These are phyloP conservation scores for Orthosia cruda DNA, from an alignment of 2,888 invertebrate genomes.

Conservation along the genomic window DNA sequence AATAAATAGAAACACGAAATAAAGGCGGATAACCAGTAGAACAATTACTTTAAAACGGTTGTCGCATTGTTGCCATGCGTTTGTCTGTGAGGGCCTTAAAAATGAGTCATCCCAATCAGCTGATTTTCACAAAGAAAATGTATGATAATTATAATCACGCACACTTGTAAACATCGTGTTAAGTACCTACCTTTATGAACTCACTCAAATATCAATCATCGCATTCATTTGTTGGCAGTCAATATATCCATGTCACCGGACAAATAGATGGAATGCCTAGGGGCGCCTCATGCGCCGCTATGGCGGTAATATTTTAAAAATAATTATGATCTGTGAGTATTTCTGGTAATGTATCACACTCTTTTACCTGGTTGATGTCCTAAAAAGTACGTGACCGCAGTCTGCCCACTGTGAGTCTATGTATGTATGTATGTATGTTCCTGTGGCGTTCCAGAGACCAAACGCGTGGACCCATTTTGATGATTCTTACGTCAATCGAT, in stretches of 20 bases:
- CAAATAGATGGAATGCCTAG: conserved; percentile 23
- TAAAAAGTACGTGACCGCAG: background rate
- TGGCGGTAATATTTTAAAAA: background rate
- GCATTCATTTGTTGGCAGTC: conserved; percentile 41
- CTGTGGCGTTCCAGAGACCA: no score
- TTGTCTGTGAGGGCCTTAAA: background rate
- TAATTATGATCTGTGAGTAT: conserved; percentile 15
- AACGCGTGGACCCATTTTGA: no score
- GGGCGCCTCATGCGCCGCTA: conserved; percentile 31
- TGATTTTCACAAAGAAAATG: conserved; percentile 4
- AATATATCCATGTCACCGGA: conserved; percentile 17
- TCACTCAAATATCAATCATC: conserved; percentile 28
- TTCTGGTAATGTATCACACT: background rate
- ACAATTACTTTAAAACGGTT: background rate
- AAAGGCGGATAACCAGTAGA: no score
- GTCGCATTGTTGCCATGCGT: background rate
- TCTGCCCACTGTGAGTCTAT: no score
- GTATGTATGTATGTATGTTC: no score
- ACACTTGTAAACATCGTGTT: background rate
- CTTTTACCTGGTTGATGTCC: background rate
- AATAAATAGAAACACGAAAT: background rate
- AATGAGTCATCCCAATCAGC: conserved; percentile 2
- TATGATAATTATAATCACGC: conserved; percentile 12
- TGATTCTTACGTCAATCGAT: no score
- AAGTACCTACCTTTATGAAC: background rate